Conservation (phyloP, 2,797 vertebrate genomes). For the Trachurus trachurus region DNA sequence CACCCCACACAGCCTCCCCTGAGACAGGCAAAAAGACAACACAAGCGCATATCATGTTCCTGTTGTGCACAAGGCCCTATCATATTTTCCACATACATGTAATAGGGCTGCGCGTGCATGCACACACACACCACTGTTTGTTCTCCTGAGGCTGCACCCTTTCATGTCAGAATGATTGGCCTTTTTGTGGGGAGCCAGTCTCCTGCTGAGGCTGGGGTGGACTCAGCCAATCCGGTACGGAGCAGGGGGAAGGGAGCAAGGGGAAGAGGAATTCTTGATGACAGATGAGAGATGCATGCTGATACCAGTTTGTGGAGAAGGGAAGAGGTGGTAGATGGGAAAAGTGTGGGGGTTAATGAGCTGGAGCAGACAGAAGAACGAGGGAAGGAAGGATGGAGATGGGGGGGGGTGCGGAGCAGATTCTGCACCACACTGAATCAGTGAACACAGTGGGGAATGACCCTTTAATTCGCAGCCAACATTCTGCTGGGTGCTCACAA, state of each 20-base stretch:
- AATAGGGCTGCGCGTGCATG: conserved; percentile 4
- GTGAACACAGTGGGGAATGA: conserved; percentile 70
- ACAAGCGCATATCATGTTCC: background rate
- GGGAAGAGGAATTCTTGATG: conserved; percentile 51
- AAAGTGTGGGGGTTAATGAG: conserved; percentile 72
- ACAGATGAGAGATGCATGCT: conserved; percentile 61
- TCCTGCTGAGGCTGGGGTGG: conserved; percentile 55
- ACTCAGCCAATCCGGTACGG: conserved; percentile 53
- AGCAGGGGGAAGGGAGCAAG: conserved; percentile 36
- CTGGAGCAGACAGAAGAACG: conserved; percentile 30
- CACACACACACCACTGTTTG: conserved; percentile 44
- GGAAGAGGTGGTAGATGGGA: conserved; percentile 37
- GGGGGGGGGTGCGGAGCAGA: conserved; percentile 47
- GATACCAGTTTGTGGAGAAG: conserved; percentile 56
- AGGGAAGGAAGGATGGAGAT: conserved; percentile 28
- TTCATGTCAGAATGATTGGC: conserved; percentile 73
- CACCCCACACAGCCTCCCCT: background rate
- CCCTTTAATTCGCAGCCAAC: conserved; percentile 80
- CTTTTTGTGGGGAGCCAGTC: conserved; percentile 68
- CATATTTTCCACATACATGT: conserved; percentile 17
- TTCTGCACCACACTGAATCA: conserved; percentile 62
- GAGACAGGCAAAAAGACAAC: conserved; percentile 38
- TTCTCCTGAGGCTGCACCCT: conserved; percentile 60
- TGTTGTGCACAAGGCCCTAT: background rate
- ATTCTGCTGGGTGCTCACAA: conserved; percentile 62